phyloP scores from a whole-genome alignment of 2,888 invertebrate species.

The Leptopilina drosophilae region DNA sequence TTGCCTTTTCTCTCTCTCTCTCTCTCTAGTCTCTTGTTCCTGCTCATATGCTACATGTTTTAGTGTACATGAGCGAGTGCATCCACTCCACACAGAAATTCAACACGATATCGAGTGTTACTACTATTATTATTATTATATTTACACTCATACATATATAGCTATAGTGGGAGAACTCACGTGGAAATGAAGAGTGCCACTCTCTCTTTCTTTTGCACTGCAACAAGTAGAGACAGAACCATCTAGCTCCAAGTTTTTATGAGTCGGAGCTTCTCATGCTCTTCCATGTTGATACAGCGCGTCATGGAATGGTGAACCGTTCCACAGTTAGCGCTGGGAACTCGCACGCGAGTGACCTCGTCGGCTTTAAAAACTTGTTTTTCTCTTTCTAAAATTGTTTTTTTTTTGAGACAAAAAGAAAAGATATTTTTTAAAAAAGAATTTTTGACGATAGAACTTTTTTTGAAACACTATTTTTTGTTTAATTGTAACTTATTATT shows the following conservation, averaged over 20 bases:
- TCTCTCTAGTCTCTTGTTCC: no score
- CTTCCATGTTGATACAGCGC: slow-evolving; percentile 21
- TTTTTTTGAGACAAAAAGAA: not conserved
- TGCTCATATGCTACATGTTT: no score
- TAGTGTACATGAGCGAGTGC: slow-evolving; percentile 9
- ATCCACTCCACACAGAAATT: not conserved
- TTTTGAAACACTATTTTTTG: no score
- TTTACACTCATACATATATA: no score
- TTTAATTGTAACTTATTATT: no score
- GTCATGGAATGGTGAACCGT: slow-evolving; percentile 10
- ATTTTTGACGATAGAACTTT: no score
- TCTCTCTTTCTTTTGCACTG: slow-evolving; percentile 22
- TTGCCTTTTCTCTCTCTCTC: slow-evolving; percentile 4
- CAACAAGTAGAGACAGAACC: not conserved
- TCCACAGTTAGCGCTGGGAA: slow-evolving; percentile 45
- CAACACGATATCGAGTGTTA: not conserved
- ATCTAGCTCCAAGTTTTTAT: slow-evolving; percentile 10
- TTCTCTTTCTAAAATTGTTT: not conserved
- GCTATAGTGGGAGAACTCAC: slow-evolving; percentile 4
- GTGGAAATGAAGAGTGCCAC: slow-evolving; percentile 19
- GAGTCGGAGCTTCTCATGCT: slow-evolving; percentile 37
- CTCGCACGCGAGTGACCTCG: slow-evolving; percentile 47
- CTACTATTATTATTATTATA: no score
- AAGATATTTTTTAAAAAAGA: no score
- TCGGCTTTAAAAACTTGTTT: not conserved